These are phyloP conservation scores for Tachysurus vachellii DNA, from an alignment of 2,113 vertebrate species.

Conservation along the genomic window DNA sequence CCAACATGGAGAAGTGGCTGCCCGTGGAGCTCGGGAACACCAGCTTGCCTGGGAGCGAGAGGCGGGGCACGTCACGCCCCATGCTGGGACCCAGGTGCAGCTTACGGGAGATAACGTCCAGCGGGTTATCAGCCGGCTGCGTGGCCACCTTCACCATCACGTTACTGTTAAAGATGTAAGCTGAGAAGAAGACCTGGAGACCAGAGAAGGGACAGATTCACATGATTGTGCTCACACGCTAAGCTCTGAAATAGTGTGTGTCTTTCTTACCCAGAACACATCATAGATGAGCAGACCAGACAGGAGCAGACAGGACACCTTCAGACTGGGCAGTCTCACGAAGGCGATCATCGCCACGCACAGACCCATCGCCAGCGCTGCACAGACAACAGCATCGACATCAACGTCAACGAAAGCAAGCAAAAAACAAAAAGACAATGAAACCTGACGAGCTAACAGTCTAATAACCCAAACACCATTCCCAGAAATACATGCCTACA, in stretches of 20 bases:
- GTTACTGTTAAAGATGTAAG: conserved; percentile 99
- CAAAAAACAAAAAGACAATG: no score
- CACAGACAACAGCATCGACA: neutral
- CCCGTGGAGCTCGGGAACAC: conserved; percentile 98
- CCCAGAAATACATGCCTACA: neutral
- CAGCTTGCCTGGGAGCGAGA: conserved; percentile 95
- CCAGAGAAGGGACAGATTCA: conserved; percentile 66
- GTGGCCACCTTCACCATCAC: conserved; percentile 99
- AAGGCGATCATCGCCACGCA: conserved; percentile 99
- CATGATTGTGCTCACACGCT: neutral
- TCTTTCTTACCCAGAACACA: conserved; percentile 94
- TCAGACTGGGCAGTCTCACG: conserved; percentile 96
- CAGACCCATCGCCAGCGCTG: conserved; percentile 97
- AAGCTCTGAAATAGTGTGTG: neutral
- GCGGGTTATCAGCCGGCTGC: conserved; percentile 95
- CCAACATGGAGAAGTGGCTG: conserved; percentile 99
- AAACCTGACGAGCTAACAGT: neutral
- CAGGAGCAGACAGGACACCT: conserved; percentile 97
- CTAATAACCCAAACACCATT: neutral
- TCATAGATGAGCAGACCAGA: conserved; percentile 98
- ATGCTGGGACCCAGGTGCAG: conserved; percentile 94
- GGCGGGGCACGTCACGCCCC: conserved; percentile 92
- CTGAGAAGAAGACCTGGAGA: conserved; percentile 99
- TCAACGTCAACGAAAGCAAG: neutral
- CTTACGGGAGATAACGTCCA: conserved; percentile 95